A percentile compares a stretch with the other conserved stretches of the same genome.
Conservation (phyloP, 2,113 vertebrate genomes). For the Lepus europaeus region DNA sequence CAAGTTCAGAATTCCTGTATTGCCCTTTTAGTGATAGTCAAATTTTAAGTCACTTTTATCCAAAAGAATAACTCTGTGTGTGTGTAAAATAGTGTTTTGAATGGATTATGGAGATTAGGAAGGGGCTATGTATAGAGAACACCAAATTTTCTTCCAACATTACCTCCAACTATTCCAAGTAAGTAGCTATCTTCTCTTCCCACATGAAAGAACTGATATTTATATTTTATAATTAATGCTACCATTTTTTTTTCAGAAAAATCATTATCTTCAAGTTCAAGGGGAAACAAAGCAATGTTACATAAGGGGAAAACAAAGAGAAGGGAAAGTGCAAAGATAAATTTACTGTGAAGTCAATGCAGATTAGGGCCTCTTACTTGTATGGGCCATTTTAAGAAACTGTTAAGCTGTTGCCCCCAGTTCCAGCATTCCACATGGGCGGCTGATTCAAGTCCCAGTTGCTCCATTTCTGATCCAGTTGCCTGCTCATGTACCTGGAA, state of each 20-base stretch:
- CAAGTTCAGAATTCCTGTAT: not conserved
- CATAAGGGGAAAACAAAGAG: not conserved
- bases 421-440: too few species aligned
- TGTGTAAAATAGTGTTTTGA: not conserved
- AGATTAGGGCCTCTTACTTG: not conserved
- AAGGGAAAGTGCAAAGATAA: not conserved
- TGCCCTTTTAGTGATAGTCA: not conserved
- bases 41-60: not conserved
- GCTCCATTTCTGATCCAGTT: too few species aligned
- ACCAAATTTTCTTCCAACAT: not conserved
- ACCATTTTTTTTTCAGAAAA: not conserved
- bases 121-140: not conserved
- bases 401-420: too few species aligned
- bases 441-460: too few species aligned
- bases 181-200: not conserved
- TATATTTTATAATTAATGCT: not conserved
- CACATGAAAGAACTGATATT: not conserved
- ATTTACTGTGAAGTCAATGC: not conserved
- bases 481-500: too few species aligned
- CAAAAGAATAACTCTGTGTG: not conserved
- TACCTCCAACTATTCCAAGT: not conserved
- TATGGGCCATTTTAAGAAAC: not conserved
- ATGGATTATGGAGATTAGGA: not conserved
- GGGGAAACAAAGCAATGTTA: not conserved
- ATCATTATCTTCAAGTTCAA: not conserved